Evolutionary conservation across 2,797 vertebrate genomes (phyloP).

Genomic region (Luscinia luscinia): DNA sequence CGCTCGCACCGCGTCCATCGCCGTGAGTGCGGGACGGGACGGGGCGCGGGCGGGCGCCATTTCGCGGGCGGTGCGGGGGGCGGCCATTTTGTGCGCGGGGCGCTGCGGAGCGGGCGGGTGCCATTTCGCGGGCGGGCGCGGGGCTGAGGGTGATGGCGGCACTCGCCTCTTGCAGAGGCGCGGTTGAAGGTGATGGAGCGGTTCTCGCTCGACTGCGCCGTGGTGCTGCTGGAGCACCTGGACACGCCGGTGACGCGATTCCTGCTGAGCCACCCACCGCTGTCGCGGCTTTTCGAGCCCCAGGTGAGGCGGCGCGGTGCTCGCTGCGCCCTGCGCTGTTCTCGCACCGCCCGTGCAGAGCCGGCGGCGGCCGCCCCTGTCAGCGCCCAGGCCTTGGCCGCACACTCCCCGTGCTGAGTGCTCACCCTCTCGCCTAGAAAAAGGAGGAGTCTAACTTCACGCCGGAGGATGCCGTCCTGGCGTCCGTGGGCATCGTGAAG

Average conservation of each 20-base stretch:
- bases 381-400: background rate
- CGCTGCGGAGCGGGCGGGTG: background rate
- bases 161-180: constrained; percentile 73
- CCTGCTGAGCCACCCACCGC: constrained; percentile 80
- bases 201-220: constrained; percentile 74
- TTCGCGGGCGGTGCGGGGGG: background rate
- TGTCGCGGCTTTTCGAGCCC: constrained; percentile 81
- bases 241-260: constrained; percentile 85
- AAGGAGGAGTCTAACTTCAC: background rate
- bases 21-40: constrained; percentile 7
- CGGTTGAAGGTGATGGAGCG: constrained; percentile 77
- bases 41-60: background rate
- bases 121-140: background rate
- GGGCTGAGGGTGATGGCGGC: background rate
- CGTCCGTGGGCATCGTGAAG: constrained; percentile 82
- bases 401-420: accelerated
- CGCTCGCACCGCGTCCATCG: constrained; percentile 75
- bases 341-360: background rate
- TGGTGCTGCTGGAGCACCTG: constrained; percentile 87
- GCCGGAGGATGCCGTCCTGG: constrained; percentile 70
- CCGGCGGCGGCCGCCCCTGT: background rate
- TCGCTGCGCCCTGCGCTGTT: background rate
- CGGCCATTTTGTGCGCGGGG: constrained; percentile 3
- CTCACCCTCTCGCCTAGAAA: background rate
- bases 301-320: constrained; percentile 60